Percentiles rank a stretch among this genome's conserved stretches.
These are phyloP conservation scores for Calliopsis andreniformis DNA, from an alignment of 1,140 invertebrate species.

Conservation along the genomic window DNA sequence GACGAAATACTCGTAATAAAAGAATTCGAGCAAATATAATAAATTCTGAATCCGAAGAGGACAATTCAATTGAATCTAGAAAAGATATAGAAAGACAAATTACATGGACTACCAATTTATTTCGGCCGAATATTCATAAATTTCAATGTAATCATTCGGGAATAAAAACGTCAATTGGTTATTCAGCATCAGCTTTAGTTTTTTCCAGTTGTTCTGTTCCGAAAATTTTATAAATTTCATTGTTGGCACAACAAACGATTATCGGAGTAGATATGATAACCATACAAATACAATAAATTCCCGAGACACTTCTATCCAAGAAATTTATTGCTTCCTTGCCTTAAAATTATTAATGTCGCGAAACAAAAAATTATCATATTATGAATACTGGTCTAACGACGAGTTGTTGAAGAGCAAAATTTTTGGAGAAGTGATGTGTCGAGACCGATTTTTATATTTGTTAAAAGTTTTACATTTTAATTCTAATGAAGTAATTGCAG, in stretches of 20 bases:
- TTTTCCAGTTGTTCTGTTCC: conserved; percentile 37
- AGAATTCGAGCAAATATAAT: background rate
- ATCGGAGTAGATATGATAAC: conserved; percentile 7
- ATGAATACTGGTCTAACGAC: conserved; percentile 45
- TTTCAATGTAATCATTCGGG: conserved; percentile 11
- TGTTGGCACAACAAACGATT: conserved; percentile 30
- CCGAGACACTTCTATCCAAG: conserved; percentile 24
- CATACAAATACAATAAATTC: conserved; percentile 19
- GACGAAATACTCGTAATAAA: background rate
- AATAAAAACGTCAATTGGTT: conserved; percentile 30
- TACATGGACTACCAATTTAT: conserved; percentile 20
- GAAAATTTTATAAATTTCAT: conserved; percentile 38
- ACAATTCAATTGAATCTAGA: conserved; percentile 14
- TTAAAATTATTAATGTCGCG: conserved; percentile 42
- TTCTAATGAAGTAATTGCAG: conserved; percentile 19
- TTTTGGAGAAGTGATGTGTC: conserved; percentile 39
- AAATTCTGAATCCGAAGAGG: conserved; percentile 23
- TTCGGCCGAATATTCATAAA: conserved; percentile 34
- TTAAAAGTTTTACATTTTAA: conserved; percentile 49
- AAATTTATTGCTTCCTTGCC: conserved; percentile 49
- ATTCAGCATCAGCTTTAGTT: conserved; percentile 26
- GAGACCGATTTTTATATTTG: conserved; percentile 41
- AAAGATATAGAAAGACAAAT: conserved; percentile 5
- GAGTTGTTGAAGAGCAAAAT: conserved; percentile 33
- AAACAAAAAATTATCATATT: conserved; percentile 38